A percentile compares a stretch with the other conserved stretches of the same genome.
Evolutionary conservation across 2,113 vertebrate genomes (phyloP).

Genomic region (Gobiocypris rarus): DNA sequence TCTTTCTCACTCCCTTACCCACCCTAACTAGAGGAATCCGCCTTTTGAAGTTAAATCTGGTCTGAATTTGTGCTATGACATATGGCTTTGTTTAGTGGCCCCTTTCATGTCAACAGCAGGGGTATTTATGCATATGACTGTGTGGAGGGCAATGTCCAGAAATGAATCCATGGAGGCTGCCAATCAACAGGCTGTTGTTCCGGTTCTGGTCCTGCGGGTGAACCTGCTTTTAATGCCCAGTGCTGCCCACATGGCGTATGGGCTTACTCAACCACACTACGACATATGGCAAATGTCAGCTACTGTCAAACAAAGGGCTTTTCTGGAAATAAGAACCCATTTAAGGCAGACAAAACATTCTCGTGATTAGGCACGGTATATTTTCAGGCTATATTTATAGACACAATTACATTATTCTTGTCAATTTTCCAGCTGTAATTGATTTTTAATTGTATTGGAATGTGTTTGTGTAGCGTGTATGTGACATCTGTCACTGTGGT

Average conservation of each 20-base stretch:
- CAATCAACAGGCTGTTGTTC: conserved; percentile 37
- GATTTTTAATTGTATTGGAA: conserved; percentile 13
- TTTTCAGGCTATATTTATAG: background rate
- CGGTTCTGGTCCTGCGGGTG: conserved; percentile 5
- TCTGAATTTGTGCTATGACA: conserved; percentile 47
- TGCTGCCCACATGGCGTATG: conserved; percentile 29
- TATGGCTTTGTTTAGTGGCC: conserved; percentile 65
- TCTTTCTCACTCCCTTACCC: background rate
- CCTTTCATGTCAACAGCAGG: conserved; percentile 64
- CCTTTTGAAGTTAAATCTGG: conserved; percentile 59
- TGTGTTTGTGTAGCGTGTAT: background rate
- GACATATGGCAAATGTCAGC: conserved; percentile 41
- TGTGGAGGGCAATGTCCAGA: conserved; percentile 11
- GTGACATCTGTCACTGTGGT: conserved; percentile 32
- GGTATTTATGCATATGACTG: conserved; percentile 1
- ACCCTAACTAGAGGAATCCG: background rate
- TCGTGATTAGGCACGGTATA: background rate
- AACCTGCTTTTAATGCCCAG: conserved; percentile 31
- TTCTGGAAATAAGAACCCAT: background rate
- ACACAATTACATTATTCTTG: background rate
- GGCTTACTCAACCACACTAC: conserved; percentile 25
- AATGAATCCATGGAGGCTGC: conserved; percentile 11
- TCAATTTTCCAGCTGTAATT: background rate
- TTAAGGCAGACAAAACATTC: background rate
- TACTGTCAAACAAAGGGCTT: background rate